phyloP scores from a whole-genome alignment of 1,140 invertebrate genomes.

The Patella vulgata region DNA sequence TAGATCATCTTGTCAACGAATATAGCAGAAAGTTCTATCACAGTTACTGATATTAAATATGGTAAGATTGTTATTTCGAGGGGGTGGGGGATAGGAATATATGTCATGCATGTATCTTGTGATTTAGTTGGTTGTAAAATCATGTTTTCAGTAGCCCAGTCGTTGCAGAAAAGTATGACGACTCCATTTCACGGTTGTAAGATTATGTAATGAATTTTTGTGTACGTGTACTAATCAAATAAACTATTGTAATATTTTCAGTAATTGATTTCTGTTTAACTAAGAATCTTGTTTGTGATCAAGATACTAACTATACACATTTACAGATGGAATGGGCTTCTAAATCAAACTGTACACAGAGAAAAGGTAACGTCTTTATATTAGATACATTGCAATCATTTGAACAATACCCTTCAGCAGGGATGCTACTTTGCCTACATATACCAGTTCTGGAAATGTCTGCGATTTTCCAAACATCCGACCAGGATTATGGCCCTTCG shows the following conservation, averaged over 20 bases:
- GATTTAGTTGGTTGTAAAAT: no score
- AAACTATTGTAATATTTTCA: slow-evolving; percentile 65
- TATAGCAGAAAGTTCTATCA: slow-evolving; percentile 68
- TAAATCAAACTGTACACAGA: slow-evolving; percentile 87
- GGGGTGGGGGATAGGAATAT: no score
- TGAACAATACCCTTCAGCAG: no score
- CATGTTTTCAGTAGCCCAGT: no score
- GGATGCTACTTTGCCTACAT: no score
- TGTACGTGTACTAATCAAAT: no score
- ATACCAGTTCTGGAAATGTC: no score
- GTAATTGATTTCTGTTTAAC: slow-evolving; percentile 97
- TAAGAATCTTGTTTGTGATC: slow-evolving; percentile 81
- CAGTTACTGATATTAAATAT: slow-evolving; percentile 80
- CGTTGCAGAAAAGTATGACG: no score
- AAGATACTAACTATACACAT: slow-evolving; percentile 80
- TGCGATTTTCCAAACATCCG: no score
- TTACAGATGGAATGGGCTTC: slow-evolving; percentile 88
- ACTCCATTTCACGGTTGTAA: no score
- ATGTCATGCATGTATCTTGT: no score
- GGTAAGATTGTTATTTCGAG: slow-evolving; percentile 70
- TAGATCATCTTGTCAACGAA: slow-evolving; percentile 67
- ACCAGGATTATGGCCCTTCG: not conserved
- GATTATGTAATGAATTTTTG: no score
- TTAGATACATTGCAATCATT: not conserved
- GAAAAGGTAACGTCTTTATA: slow-evolving; percentile 71